A percentile compares a stretch with the other conserved stretches of the same genome.
Conservation (phyloP, 2,797 vertebrate genomes). For the Sciaenops ocellatus region DNA sequence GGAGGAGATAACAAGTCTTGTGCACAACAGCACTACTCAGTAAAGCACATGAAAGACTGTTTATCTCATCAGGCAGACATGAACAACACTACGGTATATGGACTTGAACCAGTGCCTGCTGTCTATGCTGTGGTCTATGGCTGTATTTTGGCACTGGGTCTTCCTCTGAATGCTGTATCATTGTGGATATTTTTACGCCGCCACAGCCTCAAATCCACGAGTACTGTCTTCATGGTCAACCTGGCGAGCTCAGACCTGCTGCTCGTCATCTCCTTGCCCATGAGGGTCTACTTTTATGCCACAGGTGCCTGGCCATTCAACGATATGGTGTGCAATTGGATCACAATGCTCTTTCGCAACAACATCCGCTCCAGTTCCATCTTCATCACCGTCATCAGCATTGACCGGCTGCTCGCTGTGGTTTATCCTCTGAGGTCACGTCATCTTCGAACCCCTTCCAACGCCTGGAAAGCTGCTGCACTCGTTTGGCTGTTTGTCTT, state of each 20-base stretch:
- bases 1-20: not conserved
- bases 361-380: conserved; percentile 75
- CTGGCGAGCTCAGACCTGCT: conserved; percentile 63
- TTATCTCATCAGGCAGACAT: conserved; percentile 1
- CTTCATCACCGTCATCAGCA: conserved; percentile 80
- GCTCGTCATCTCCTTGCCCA: conserved; percentile 57
- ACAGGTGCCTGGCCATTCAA: conserved; percentile 47
- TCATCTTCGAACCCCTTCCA: conserved; percentile 46
- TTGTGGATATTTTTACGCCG: conserved; percentile 47
- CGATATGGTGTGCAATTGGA: conserved; percentile 14
- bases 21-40: too few species aligned
- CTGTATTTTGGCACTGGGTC: conserved; percentile 39
- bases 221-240: conserved; percentile 65
- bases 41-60: too few species aligned
- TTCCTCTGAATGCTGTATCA: conserved; percentile 57
- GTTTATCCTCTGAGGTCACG: conserved; percentile 77
- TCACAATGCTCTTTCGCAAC: conserved; percentile 66
- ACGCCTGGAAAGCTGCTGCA: conserved; percentile 50
- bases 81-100: not conserved
- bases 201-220: conserved; percentile 48
- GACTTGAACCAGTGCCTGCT: rapidly evolving
- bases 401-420: conserved; percentile 79
- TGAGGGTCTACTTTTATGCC: conserved; percentile 70
- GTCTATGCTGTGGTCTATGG: conserved; percentile 41
- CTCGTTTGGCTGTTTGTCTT: conserved; percentile 62